phyloP scores from a whole-genome alignment of 1,140 invertebrate genomes.

The Trichogramma pretiosum region DNA sequence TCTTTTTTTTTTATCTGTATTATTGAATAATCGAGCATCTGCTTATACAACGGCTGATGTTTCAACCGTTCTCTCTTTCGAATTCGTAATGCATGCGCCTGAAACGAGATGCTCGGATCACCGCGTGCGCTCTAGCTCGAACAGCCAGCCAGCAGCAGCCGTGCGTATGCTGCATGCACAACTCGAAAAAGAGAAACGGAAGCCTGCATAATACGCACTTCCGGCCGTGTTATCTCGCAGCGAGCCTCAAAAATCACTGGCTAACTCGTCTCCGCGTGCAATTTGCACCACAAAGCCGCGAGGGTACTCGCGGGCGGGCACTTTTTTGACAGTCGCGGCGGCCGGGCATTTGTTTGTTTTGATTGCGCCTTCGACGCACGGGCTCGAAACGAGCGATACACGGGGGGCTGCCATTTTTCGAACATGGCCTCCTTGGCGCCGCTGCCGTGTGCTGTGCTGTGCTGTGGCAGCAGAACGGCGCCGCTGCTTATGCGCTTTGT shows the following conservation, averaged over 20 bases:
- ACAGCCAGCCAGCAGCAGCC: too few relatives aligned
- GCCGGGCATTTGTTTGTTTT: slow-evolving; percentile 51
- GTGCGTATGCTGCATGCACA: too few relatives aligned
- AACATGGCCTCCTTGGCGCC: slow-evolving; percentile 53
- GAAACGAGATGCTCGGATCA: too few relatives aligned
- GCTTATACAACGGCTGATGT: too few relatives aligned
- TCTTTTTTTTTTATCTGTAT: not conserved
- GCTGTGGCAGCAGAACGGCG: not conserved
- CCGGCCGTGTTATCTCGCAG: too few relatives aligned
- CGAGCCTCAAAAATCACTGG: too few relatives aligned
- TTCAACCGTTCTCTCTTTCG: not conserved
- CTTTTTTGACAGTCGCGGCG: slow-evolving; percentile 40
- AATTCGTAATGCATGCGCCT: not conserved
- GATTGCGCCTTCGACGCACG: slow-evolving; percentile 47
- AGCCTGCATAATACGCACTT: too few relatives aligned
- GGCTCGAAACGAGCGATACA: slow-evolving; percentile 26
- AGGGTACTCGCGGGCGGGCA: not conserved
- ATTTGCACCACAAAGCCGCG: not conserved
- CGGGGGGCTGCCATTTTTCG: slow-evolving; percentile 63
- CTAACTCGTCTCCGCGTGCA: too few relatives aligned
- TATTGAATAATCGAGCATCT: too few relatives aligned
- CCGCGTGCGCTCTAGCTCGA: too few relatives aligned
- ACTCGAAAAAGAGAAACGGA: too few relatives aligned
- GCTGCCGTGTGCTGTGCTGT: not conserved
- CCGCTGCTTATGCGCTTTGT: too few relatives aligned